Evolutionary conservation across 2,888 invertebrate species (phyloP), one percentile per base, ranked within the genome.

Genomic region (Halictus quadricinctus): DNA sequence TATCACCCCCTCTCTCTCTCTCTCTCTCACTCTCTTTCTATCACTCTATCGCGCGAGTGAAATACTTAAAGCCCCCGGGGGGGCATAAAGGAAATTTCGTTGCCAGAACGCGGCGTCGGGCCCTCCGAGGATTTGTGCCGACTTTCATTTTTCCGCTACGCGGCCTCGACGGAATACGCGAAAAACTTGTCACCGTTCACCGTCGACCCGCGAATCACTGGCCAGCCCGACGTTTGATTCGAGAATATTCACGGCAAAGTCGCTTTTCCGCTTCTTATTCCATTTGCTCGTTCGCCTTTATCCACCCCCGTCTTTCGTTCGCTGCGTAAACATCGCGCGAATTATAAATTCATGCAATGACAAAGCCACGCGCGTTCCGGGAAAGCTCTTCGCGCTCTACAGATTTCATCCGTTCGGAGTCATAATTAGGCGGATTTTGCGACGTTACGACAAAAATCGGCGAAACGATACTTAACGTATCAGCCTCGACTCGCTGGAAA

Each of bases 21-120:
- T 18, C 41, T 21, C 10, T 8, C 36, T 41, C 18, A 0, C n/a
- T n/a, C 69, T 79, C 83, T 2, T 80, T 87, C 69, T 8, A 41
- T 69, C 29, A 21, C 21, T 41, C 69, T 10, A 83, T 88, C 60
- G 60, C 72, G 82, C 83, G 74, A 74, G 83, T 66, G 87, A 89
- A 89, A 91, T 91, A 90, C 91, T 90, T 90, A 89, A 91, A 90
- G 91, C 90, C 88, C 87, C 74, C 87, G 83, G 83, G 88, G 88
- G 85, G 54, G 54, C 81, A 87, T 88, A 85, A 91, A 88, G 86
- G 79, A 90, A 89, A 88, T 89, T 89, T 91, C 86, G 86, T 83
- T 87, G 87, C 41, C 81, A 80, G 72, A 84, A 85, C 82, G 88
- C 90, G 89, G 88, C 90, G 89, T 88, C 88, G 89, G 86, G 83